Percentiles rank a stretch among this genome's conserved stretches.
phyloP scores from a whole-genome alignment of 2,797 vertebrate species.

The Poeciliopsis infans region DNA sequence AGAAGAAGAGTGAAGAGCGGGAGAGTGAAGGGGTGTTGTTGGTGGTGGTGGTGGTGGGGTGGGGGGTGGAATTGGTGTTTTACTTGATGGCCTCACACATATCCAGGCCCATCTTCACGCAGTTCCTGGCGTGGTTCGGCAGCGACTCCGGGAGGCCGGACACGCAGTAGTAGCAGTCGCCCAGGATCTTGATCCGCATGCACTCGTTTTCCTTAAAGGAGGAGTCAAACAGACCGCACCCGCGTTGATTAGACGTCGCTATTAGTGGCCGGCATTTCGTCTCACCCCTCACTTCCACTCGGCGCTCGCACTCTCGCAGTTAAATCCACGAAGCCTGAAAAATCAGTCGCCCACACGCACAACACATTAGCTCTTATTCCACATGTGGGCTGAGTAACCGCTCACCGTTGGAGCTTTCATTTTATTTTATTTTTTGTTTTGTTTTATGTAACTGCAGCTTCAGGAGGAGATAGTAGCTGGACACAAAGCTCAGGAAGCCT shows the following conservation, averaged over 20 bases:
- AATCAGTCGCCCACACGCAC: conserved; percentile 46
- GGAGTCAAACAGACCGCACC: neutral
- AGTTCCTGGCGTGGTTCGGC: conserved; percentile 97
- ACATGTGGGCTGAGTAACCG: conserved; percentile 70
- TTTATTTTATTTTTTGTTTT: neutral
- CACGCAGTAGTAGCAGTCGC: conserved; percentile 98
- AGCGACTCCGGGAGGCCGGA: conserved; percentile 95
- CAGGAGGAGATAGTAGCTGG: conserved; percentile 54
- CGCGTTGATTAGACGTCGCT: neutral
- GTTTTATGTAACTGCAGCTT: conserved; percentile 63
- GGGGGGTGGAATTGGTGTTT: conserved; percentile 63
- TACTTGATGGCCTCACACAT: conserved; percentile 99
- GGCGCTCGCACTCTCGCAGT: conserved; percentile 18
- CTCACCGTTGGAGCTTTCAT: conserved; percentile 41
- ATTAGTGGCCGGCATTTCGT: conserved; percentile 1
- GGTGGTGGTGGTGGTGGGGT: neutral
- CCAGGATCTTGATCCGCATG: conserved; percentile 98
- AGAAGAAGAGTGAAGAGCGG: neutral
- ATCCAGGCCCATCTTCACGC: conserved; percentile 98
- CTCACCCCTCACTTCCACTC: conserved; percentile 34
- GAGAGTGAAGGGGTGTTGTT: conserved; percentile 14
- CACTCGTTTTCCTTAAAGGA: conserved; percentile 94
- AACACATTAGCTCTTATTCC: conserved; percentile 50
- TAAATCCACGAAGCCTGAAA: conserved; percentile 52
- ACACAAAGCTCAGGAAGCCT: conserved; percentile 54